These are phyloP conservation scores for Maconellicoccus hirsutus DNA, from an alignment of 1,140 invertebrate genomes.

Conservation along the genomic window DNA sequence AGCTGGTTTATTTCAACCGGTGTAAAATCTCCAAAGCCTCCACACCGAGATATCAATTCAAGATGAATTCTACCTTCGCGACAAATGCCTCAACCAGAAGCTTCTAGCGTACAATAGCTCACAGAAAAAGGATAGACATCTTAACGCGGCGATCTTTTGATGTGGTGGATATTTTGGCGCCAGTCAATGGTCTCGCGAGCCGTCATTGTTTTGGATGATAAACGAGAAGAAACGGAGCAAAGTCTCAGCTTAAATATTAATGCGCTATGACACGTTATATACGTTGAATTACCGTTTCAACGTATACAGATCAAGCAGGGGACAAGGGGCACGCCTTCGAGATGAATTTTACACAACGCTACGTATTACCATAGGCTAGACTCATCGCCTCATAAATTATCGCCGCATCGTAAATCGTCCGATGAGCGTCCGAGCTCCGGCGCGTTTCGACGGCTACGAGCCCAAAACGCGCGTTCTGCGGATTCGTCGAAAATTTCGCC, in stretches of 20 bases:
- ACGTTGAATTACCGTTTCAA: neutral
- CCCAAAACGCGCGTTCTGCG: too few relatives aligned
- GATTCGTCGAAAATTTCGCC: too few relatives aligned
- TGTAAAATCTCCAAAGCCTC: too few relatives aligned
- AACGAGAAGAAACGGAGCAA: neutral
- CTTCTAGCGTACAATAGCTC: neutral
- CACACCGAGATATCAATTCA: too few relatives aligned
- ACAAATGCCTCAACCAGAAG: too few relatives aligned
- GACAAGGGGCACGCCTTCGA: too few relatives aligned
- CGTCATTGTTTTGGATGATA: neutral
- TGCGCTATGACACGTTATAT: neutral
- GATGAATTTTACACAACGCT: too few relatives aligned
- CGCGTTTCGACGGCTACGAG: too few relatives aligned
- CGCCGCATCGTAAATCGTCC: neutral
- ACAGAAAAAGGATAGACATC: neutral
- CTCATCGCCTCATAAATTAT: neutral
- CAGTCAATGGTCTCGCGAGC: neutral
- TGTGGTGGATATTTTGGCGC: neutral
- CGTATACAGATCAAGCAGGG: too few relatives aligned
- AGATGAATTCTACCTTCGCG: too few relatives aligned
- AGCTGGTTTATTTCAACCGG: too few relatives aligned
- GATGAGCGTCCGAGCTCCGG: neutral
- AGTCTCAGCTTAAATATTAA: neutral
- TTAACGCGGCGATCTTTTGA: neutral
- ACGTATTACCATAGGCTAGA: neutral